Evolutionary conservation across 2,113 vertebrate genomes (phyloP).

Genomic region (Mesitornis unicolor): DNA sequence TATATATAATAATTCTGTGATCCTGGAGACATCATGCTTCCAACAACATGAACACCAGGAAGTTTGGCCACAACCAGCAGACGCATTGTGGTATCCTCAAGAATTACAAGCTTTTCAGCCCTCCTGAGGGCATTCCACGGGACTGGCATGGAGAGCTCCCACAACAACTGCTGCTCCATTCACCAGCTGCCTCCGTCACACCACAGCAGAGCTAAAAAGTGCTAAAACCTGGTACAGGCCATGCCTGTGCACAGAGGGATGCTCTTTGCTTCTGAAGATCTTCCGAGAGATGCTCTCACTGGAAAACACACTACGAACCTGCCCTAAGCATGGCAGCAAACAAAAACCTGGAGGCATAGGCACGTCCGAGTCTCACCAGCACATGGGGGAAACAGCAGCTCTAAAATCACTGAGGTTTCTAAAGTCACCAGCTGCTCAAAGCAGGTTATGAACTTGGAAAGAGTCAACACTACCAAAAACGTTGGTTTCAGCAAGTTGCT

Average conservation of each 20-base stretch:
- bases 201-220: neutral
- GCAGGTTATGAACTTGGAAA: neutral
- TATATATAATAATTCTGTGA: too few relatives aligned
- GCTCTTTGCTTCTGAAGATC: neutral
- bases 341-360: neutral
- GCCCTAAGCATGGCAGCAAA: neutral
- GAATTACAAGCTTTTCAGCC: neutral
- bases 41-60: neutral
- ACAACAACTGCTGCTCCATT: neutral
- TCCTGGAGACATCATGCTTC: neutral
- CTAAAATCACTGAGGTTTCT: neutral
- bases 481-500: neutral
- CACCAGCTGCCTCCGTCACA: neutral
- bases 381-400: neutral
- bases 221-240: neutral
- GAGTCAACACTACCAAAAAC: accelerated
- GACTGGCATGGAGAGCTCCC: neutral
- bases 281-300: neutral
- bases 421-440: neutral
- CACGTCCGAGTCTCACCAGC: accelerated
- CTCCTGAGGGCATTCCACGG: neutral
- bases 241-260: neutral
- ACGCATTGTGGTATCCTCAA: neutral
- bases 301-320: neutral
- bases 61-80: neutral